These are phyloP conservation scores for Oenanthe melanoleuca DNA, from an alignment of 2,113 vertebrate genomes.

Conservation along the genomic window DNA sequence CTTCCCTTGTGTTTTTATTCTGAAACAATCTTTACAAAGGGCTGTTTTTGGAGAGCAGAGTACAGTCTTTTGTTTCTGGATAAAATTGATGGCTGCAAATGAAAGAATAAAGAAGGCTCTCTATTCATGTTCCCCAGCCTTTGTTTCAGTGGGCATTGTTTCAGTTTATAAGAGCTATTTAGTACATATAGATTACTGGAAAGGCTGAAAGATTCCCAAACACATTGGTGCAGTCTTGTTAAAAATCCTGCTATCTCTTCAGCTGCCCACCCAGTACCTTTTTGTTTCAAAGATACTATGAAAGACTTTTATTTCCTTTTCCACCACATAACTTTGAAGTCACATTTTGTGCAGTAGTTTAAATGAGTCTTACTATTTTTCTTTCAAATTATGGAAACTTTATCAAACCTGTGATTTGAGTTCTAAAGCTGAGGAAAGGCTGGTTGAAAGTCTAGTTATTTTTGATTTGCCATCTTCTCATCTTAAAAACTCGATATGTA, in stretches of 20 bases:
- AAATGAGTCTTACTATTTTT: neutral
- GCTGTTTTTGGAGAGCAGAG: constrained; percentile 60
- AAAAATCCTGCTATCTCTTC: constrained; percentile 6
- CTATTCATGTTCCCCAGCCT: constrained; percentile 48
- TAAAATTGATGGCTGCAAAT: constrained; percentile 62
- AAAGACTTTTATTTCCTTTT: neutral
- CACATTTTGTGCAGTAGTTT: neutral
- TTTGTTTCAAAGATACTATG: constrained; percentile 27
- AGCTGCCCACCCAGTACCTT: neutral
- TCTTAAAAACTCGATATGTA: neutral
- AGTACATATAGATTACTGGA: constrained; percentile 53
- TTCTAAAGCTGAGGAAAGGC: neutral
- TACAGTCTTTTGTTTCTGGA: constrained; percentile 66
- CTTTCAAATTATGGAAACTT: neutral
- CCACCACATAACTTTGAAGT: neutral
- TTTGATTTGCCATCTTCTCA: neutral
- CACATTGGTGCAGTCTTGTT: neutral
- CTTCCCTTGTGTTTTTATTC: constrained; percentile 57
- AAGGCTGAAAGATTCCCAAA: constrained; percentile 48
- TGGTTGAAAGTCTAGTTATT: neutral
- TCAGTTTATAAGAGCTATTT: constrained; percentile 52
- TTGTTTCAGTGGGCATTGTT: constrained; percentile 63
- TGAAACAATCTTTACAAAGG: constrained; percentile 59
- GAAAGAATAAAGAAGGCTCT: constrained; percentile 59
- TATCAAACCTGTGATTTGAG: neutral